These are phyloP conservation scores for Protomyctophum bolini DNA, from an alignment of 2,113 vertebrate species.

Conservation along the genomic window DNA sequence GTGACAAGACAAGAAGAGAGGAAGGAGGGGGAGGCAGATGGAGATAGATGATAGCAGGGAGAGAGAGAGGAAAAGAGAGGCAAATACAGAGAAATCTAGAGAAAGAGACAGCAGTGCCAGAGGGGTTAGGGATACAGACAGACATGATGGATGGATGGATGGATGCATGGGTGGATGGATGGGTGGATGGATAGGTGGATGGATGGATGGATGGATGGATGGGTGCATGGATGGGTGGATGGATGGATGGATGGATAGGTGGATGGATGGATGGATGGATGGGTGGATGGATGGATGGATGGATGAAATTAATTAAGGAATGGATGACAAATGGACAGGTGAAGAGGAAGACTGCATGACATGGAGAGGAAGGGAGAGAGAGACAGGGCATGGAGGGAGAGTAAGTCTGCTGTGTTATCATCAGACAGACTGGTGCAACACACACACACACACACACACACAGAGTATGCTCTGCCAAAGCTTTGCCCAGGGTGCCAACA, in stretches of 20 bases:
- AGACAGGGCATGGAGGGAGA: background rate
- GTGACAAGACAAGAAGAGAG: slow-evolving; percentile 59
- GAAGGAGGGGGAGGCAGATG: slow-evolving; percentile 53
- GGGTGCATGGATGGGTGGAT: too few species aligned
- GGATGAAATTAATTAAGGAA: too few species aligned
- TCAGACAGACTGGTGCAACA: background rate
- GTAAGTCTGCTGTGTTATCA: background rate
- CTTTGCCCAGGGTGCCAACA: background rate
- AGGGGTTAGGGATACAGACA: slow-evolving; percentile 26
- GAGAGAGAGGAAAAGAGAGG: slow-evolving; percentile 25
- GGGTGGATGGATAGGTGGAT: too few species aligned
- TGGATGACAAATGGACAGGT: too few species aligned
- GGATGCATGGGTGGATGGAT: too few species aligned
- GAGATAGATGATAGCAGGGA: slow-evolving; percentile 66
- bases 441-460: too few species aligned
- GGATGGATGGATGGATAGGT: too few species aligned
- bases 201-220: too few species aligned
- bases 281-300: too few species aligned
- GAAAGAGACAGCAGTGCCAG: slow-evolving; percentile 11
- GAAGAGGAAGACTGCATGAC: too few species aligned
- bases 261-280: too few species aligned
- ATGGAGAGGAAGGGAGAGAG: too few species aligned
- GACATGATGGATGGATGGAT: background rate
- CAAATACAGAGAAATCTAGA: slow-evolving; percentile 1
- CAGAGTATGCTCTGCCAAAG: background rate